Conservation (phyloP, 2,113 vertebrate genomes). For the Callopanchax toddi region DNA sequence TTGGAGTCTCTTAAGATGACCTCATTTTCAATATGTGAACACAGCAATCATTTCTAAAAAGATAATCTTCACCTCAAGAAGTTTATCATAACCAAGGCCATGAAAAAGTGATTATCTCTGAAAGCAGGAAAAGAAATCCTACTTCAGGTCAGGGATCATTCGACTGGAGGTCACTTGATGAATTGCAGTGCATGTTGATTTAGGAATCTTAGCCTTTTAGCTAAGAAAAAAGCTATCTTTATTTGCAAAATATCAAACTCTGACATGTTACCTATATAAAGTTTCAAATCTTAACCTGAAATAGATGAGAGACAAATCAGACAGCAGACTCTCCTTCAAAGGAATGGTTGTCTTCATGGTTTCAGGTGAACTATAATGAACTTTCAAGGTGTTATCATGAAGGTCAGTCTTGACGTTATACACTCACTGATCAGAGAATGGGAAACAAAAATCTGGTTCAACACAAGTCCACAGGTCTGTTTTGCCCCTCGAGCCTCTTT, state of each 20-base stretch:
- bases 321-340: neutral
- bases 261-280: neutral
- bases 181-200: neutral
- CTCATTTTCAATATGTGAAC: too few relatives aligned
- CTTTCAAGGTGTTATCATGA: neutral
- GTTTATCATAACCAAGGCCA: too few relatives aligned
- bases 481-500: neutral
- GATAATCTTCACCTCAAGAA: too few relatives aligned
- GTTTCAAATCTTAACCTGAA: neutral
- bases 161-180: conserved; percentile 9
- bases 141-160: neutral
- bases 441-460: neutral
- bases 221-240: neutral
- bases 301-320: neutral
- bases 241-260: neutral
- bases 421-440: neutral
- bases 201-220: neutral
- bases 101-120: too few relatives aligned
- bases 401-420: neutral
- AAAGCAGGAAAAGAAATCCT: too few relatives aligned
- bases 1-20: too few relatives aligned
- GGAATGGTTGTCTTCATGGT: neutral
- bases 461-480: neutral
- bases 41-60: too few relatives aligned
- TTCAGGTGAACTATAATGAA: conserved; percentile 19